Evolutionary conservation across 2,797 vertebrate species (phyloP).

Genomic region (Microctenopoma lineatum): DNA sequence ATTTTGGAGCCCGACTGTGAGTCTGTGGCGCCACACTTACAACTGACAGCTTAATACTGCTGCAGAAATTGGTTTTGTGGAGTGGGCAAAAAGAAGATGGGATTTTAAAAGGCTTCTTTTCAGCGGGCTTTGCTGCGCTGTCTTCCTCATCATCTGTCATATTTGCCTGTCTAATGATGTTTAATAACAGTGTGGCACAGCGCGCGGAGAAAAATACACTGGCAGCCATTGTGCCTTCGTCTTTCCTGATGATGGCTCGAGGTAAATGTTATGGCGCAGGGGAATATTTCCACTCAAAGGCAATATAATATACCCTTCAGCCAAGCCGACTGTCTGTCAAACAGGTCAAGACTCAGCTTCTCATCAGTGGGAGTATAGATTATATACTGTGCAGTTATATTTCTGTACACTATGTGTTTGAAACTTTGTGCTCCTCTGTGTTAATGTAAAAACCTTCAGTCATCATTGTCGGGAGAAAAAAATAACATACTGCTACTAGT

Average conservation of each 20-base stretch:
- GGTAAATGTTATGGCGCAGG: constrained; percentile 75
- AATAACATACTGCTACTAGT: constrained; percentile 48
- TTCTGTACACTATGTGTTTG: constrained; percentile 25
- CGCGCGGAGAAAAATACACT: constrained; percentile 45
- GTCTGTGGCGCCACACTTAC: constrained; percentile 79
- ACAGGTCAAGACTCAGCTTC: constrained; percentile 38
- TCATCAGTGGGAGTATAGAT: constrained; percentile 42
- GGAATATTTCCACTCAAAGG: constrained; percentile 65
- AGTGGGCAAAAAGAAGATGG: constrained; percentile 68
- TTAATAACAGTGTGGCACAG: constrained; percentile 68
- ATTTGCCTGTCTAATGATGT: constrained; percentile 71
- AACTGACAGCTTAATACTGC: constrained; percentile 77
- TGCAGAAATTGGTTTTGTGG: constrained; percentile 73
- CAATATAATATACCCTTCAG: constrained; percentile 38
- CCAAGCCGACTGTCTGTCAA: constrained; percentile 69
- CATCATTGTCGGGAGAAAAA: constrained; percentile 24
- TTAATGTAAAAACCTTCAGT: constrained; percentile 35
- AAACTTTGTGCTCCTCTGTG: constrained; percentile 3
- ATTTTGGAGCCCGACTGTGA: constrained; percentile 68
- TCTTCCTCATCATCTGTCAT: constrained; percentile 76
- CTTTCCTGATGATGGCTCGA: constrained; percentile 66
- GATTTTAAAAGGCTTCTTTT: constrained; percentile 69
- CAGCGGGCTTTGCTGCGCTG: constrained; percentile 59
- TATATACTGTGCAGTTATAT: constrained; percentile 35
- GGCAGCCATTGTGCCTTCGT: constrained; percentile 71